Conservation (phyloP, 2,113 vertebrate species). For the Embiotoca jacksoni region DNA sequence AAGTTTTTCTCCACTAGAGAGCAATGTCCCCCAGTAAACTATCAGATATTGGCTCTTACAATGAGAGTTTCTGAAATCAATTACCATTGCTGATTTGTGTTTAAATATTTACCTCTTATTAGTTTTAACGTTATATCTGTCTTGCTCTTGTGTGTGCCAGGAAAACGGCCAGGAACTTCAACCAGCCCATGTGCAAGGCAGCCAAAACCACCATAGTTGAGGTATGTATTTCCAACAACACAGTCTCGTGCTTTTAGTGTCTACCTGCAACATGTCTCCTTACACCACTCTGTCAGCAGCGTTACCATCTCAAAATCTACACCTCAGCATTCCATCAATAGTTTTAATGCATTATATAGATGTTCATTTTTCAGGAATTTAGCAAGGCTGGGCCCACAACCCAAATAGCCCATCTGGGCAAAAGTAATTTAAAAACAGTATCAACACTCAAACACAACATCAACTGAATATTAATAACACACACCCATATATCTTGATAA, state of each 20-base stretch:
- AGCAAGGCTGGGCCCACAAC: neutral
- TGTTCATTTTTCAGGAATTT: conserved; percentile 10
- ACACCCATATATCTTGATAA: neutral
- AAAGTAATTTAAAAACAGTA: neutral
- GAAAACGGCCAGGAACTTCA: conserved; percentile 98
- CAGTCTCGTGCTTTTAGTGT: neutral
- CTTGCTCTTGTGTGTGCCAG: conserved; percentile 70
- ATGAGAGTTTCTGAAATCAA: neutral
- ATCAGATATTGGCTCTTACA: neutral
- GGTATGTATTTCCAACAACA: conserved; percentile 81
- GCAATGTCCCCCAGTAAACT: conserved; percentile 63
- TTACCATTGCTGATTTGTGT: neutral
- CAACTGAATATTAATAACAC: neutral
- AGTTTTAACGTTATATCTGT: neutral
- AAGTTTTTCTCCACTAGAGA: conserved; percentile 73
- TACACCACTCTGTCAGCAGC: neutral
- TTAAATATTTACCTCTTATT: neutral
- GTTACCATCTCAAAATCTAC: neutral
- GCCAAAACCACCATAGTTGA: conserved; percentile 94
- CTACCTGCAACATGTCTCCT: neutral
- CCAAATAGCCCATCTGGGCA: neutral
- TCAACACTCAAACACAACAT: conserved; percentile 4
- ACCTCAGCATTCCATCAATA: neutral
- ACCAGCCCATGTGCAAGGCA: conserved; percentile 99
- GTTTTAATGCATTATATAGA: neutral